Conservation (phyloP, 2,888 invertebrate genomes). For the Mythimna loreyi region DNA sequence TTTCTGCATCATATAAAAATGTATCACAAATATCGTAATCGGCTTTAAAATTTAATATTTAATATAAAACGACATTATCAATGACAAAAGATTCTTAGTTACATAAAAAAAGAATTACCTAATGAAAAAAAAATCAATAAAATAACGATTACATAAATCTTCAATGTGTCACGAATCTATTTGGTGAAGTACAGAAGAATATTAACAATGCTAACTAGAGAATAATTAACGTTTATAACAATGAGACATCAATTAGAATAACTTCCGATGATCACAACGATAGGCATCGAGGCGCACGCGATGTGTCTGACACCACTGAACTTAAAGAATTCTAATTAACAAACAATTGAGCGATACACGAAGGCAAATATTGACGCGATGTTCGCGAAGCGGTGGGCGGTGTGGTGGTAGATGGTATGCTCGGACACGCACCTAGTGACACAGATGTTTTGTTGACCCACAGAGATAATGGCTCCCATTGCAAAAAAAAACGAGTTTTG, state of each 20-base stretch:
- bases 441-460: constrained; percentile 70
- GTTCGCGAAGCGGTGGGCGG: constrained; percentile 30
- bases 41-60: constrained; percentile 20
- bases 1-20: background rate
- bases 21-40: background rate
- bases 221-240: constrained; percentile 8
- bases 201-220: background rate
- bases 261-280: constrained; percentile 21
- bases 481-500: constrained; percentile 65
- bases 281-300: constrained; percentile 13
- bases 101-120: constrained; percentile 33
- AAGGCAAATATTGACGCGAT: constrained; percentile 44
- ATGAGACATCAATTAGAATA: constrained; percentile 20
- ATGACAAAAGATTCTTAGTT: constrained; percentile 21
- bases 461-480: constrained; percentile 67
- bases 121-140: constrained; percentile 26
- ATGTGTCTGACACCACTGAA: constrained; percentile 7
- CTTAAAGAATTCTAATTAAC: constrained; percentile 30
- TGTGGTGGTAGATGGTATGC: constrained; percentile 42
- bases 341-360: constrained; percentile 41
- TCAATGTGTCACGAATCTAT: background rate
- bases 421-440: constrained; percentile 65
- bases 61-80: constrained; percentile 9
- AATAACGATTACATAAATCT: constrained; percentile 30
- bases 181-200: background rate